phyloP scores from a whole-genome alignment of 2,113 vertebrate genomes.

The Zosterops lateralis region DNA sequence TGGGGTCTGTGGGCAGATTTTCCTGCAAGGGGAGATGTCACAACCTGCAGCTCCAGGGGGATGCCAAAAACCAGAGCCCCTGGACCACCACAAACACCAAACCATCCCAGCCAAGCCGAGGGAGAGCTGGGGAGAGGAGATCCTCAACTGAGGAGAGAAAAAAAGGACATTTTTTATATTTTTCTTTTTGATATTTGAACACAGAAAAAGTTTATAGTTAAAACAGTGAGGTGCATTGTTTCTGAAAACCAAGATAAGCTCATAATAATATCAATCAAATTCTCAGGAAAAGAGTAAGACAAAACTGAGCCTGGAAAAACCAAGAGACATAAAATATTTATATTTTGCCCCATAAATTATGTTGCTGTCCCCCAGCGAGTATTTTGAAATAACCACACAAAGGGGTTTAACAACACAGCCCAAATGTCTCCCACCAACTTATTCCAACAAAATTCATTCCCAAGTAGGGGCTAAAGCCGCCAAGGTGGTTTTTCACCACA shows the following conservation, averaged over 20 bases:
- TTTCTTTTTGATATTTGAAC: accelerated
- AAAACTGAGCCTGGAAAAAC: background rate
- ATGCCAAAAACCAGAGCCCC: background rate
- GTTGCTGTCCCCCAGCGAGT: background rate
- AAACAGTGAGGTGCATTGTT: accelerated
- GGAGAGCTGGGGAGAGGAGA: background rate
- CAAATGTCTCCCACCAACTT: background rate
- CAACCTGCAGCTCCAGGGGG: accelerated
- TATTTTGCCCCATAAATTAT: background rate
- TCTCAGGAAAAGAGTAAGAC: background rate
- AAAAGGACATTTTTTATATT: accelerated
- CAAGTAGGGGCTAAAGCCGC: background rate
- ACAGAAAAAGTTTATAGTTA: accelerated
- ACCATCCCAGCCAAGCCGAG: background rate
- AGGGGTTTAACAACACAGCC: background rate
- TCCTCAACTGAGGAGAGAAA: accelerated
- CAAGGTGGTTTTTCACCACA: background rate
- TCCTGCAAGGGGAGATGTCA: too few species aligned
- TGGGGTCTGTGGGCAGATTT: too few species aligned
- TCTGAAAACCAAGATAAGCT: background rate
- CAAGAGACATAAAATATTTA: accelerated
- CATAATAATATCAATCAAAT: background rate
- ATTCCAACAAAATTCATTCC: background rate
- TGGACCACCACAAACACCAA: background rate
- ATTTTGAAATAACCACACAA: background rate